Conservation (phyloP, 2,113 vertebrate genomes). For the Shinisaurus crocodilurus region DNA sequence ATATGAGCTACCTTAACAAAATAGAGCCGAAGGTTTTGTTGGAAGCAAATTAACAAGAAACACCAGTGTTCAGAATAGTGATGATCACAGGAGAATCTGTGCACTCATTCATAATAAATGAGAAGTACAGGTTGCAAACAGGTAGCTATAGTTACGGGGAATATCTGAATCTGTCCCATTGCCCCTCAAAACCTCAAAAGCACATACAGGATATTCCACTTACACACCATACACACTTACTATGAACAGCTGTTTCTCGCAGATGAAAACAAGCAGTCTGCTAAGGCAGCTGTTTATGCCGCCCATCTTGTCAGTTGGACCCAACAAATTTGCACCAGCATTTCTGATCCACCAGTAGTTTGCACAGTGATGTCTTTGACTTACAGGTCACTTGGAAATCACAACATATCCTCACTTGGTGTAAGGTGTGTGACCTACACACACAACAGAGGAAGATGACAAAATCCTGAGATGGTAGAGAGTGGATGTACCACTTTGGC, state of each 20-base stretch:
- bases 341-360: neutral
- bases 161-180: constrained; percentile 55
- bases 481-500: too few species aligned
- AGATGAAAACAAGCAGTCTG: neutral
- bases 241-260: neutral
- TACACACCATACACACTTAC: neutral
- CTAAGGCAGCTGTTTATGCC: neutral
- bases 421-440: neutral
- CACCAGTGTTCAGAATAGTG: neutral
- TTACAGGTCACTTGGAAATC: neutral
- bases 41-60: neutral
- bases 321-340: neutral
- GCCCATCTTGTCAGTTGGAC: neutral
- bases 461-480: neutral
- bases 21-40: neutral
- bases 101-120: neutral
- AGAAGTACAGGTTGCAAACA: neutral
- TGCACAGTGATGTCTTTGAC: neutral
- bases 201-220: constrained; percentile 6
- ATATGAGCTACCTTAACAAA: neutral
- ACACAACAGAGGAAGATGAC: neutral
- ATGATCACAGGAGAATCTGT: neutral
- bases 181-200: constrained; percentile 27
- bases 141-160: constrained; percentile 46
- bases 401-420: neutral